A percentile compares a stretch with the other conserved stretches of the same genome.
Evolutionary conservation across 2,113 vertebrate species (phyloP).

Genomic region (Blennius ocellaris): DNA sequence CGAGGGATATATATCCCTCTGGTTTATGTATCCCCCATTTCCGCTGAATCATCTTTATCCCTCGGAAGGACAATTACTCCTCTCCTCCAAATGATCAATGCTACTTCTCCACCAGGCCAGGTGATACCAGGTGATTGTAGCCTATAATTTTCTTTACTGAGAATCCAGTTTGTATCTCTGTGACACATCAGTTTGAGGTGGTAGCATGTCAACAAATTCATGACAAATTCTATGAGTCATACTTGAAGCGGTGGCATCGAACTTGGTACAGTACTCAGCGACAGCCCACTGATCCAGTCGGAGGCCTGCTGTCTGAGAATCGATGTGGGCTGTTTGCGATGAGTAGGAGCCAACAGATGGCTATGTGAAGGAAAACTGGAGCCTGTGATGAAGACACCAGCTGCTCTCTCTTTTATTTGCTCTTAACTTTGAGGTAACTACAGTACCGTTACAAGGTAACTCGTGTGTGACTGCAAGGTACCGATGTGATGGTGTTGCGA

Average conservation of each 20-base stretch:
- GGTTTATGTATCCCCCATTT: too few species aligned
- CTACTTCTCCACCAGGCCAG: too few species aligned
- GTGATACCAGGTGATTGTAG: too few species aligned
- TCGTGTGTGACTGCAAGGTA: too few species aligned
- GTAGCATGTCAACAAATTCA: slow-evolving; percentile 9
- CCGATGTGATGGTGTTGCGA: too few species aligned
- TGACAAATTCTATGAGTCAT: slow-evolving; percentile 24
- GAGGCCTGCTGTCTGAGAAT: slow-evolving; percentile 42
- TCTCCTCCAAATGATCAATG: too few species aligned
- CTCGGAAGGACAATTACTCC: too few species aligned
- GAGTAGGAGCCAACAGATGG: slow-evolving; percentile 63
- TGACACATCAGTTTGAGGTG: neutral
- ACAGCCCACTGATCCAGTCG: slow-evolving; percentile 34
- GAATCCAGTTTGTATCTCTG: too few species aligned
- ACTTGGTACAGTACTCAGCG: slow-evolving; percentile 9
- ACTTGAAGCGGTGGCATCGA: slow-evolving; percentile 20
- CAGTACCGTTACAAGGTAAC: too few species aligned
- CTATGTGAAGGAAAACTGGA: slow-evolving; percentile 49
- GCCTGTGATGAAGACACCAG: slow-evolving; percentile 68
- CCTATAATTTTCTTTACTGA: too few species aligned
- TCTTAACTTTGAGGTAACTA: slow-evolving; percentile 6
- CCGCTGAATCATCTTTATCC: too few species aligned
- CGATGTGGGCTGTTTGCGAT: slow-evolving; percentile 58
- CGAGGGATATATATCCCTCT: too few species aligned
- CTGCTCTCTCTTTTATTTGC: slow-evolving; percentile 64